A percentile compares a stretch with the other conserved stretches of the same genome.
Conservation (phyloP, 2,797 vertebrate species). For the Tiaroga cobitis region DNA sequence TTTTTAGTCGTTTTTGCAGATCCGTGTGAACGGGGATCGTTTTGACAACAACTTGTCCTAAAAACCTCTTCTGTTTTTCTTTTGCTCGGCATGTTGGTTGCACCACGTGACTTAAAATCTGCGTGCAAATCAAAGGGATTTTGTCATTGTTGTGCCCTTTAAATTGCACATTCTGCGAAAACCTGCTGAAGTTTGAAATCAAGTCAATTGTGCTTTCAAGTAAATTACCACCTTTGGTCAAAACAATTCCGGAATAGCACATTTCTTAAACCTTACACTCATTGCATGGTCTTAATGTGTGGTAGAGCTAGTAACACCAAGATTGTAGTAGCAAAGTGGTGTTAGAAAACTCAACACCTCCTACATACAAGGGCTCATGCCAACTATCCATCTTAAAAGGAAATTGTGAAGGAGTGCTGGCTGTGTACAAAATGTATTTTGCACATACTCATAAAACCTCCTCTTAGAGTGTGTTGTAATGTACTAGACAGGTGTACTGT, state of each 20-base stretch:
- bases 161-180: background rate
- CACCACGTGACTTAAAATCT: background rate
- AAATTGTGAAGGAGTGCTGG: slow-evolving; percentile 26
- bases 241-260: background rate
- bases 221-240: background rate
- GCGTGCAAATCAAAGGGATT: background rate
- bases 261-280: background rate
- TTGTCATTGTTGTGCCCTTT: background rate
- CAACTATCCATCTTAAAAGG: slow-evolving; percentile 43
- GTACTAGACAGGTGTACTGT: slow-evolving; percentile 9
- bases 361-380: slow-evolving; percentile 30
- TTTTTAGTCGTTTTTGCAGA: background rate
- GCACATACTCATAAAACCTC: background rate
- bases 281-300: background rate
- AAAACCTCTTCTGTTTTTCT: background rate
- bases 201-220: background rate
- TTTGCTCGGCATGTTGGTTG: background rate
- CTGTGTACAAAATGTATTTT: slow-evolving; percentile 22
- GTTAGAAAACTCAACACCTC: slow-evolving; percentile 39
- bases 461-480: background rate
- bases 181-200: background rate
- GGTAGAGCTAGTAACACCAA: slow-evolving; percentile 27
- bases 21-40: background rate
- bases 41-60: background rate
- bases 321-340: slow-evolving; percentile 38